Base-by-base conservation (phyloP, 2,113 vertebrate genomes). In the Melanotaenia duboulayi region DNA sequence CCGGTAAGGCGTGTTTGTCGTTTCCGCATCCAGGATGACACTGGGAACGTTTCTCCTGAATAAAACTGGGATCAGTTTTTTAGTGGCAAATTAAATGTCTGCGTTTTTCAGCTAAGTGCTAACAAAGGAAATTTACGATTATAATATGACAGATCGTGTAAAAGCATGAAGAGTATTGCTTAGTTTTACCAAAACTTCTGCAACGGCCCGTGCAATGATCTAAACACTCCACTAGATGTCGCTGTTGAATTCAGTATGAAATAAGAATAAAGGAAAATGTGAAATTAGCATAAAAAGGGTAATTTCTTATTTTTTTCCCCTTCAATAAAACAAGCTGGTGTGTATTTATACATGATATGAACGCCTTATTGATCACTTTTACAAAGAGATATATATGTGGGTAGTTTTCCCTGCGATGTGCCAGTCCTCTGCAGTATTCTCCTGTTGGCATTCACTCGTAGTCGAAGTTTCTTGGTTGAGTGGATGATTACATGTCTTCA, bases 11-110 rank as follows among this genome's bases (percentile, higher is more conserved):
- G 28, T 12, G 23, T 14, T 32, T 32, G 4, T 23, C 46, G 12
- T 22, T 80, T 73, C 64, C 55, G 60, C 0, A 9, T 52, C 1
- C 12, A 37, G 4, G 7, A 13, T 25, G 28, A 28, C 28, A 40
- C 50, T 17, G 23, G 13, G 1, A 11, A 28, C 19, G 11, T n/a
- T 20, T 11, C 8, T 35, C 32, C 16, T 23, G 68, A 55, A 6
- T 23, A 54, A 54, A 16, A 54, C 13, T 25, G 14, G 19, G 28
- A 25, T 50, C 62, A 64, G 71, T 19, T 82, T 76, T 67, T 42
- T 57, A 69, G 76, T 67, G 59, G 40, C 40, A 46, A 22, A 55
- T 35, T 28, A 55, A 32, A 48, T 48, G 44, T 48, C 44, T 1
- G 7, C 1, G 7, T 8, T 19, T n/a, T 9, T 7, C 10, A 5